These are phyloP conservation scores for Helarctos malayanus DNA, from an alignment of 2,797 vertebrate genomes.

Conservation along the genomic window DNA sequence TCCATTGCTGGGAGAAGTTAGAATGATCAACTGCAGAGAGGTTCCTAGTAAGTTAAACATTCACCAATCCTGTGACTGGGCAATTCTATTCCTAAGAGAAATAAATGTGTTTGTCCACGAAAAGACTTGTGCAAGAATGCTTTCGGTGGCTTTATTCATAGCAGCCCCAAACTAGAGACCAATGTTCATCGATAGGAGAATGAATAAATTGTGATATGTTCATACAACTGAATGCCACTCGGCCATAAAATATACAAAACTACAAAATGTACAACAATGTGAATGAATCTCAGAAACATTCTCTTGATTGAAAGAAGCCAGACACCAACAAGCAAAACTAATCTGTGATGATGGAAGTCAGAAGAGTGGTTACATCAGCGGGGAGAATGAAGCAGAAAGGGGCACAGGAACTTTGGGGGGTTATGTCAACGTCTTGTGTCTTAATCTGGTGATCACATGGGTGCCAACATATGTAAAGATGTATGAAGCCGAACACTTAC, in stretches of 20 bases:
- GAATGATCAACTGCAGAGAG: background rate
- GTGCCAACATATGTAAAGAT: background rate
- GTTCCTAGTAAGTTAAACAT: conserved; percentile 13
- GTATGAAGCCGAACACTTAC: background rate
- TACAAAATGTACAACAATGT: background rate
- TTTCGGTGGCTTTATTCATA: background rate
- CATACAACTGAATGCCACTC: background rate
- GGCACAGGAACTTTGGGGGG: background rate
- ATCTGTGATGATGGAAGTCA: background rate
- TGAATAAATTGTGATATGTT: background rate
- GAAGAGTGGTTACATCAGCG: background rate
- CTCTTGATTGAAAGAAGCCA: background rate
- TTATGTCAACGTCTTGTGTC: background rate
- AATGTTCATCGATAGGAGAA: background rate
- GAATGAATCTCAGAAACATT: background rate
- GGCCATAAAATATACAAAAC: background rate
- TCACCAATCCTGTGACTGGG: background rate
- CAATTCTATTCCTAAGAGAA: background rate
- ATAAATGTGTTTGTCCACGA: background rate
- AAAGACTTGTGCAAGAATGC: background rate
- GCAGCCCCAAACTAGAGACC: background rate
- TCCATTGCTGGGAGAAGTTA: background rate
- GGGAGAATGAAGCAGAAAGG: background rate
- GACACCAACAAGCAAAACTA: background rate
- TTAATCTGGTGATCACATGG: background rate